Evolutionary conservation across 2,113 vertebrate genomes (phyloP).

Genomic region (Anolis carolinensis): DNA sequence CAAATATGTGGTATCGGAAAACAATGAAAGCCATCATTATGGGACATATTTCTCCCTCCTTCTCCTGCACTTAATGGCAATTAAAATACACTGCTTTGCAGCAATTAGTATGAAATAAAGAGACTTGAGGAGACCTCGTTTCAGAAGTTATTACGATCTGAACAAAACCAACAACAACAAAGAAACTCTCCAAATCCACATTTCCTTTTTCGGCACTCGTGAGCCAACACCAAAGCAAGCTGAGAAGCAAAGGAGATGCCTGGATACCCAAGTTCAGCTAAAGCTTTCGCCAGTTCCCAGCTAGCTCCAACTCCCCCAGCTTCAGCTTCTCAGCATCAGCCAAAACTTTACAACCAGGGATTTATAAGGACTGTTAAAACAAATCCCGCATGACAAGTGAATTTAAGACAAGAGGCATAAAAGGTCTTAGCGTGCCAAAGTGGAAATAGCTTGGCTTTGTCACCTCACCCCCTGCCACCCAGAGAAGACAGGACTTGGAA

Average conservation of each 20-base stretch:
- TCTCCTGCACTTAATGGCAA: constrained; percentile 47
- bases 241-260: constrained; percentile 18
- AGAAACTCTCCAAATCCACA: neutral
- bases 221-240: constrained; percentile 49
- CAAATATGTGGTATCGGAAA: constrained; percentile 25
- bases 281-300: constrained; percentile 36
- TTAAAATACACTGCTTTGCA: constrained; percentile 59
- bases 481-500: neutral
- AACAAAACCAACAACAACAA: constrained; percentile 29
- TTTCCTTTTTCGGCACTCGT: constrained; percentile 23
- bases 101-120: constrained; percentile 65
- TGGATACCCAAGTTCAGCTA: constrained; percentile 32
- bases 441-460: neutral
- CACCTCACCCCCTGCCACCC: too few relatives aligned
- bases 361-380: constrained; percentile 41
- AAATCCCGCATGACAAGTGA: constrained; percentile 42
- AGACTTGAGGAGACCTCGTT: constrained; percentile 31
- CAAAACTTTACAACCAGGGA: neutral
- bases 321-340: neutral
- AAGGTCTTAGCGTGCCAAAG: neutral
- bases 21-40: constrained; percentile 21
- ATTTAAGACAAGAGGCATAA: constrained; percentile 23
- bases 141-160: constrained; percentile 37
- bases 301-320: neutral
- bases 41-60: constrained; percentile 21